Evolutionary conservation across 1,140 invertebrate genomes (phyloP).

Genomic region (Solenopsis fugax): DNA sequence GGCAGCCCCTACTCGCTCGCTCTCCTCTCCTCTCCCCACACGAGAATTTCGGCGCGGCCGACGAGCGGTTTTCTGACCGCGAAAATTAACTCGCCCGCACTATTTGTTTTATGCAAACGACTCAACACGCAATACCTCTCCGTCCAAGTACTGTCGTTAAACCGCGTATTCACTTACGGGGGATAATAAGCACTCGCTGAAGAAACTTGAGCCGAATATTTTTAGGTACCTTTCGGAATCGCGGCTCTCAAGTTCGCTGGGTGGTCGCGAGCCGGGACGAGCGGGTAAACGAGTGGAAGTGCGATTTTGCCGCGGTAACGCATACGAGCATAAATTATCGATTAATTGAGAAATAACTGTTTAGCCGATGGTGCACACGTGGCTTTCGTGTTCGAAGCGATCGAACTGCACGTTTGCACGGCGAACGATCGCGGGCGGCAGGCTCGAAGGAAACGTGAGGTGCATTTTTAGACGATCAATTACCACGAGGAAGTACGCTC

Average conservation of each 20-base stretch:
- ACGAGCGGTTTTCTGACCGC: background rate
- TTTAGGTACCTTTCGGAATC: background rate
- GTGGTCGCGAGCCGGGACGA: constrained; percentile 28
- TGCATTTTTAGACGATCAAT: constrained; percentile 63
- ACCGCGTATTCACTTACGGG: constrained; percentile 38
- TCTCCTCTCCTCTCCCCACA: background rate
- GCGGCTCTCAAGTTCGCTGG: constrained; percentile 28
- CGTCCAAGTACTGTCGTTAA: constrained; percentile 28
- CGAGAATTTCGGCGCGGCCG: constrained; percentile 1
- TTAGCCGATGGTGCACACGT: background rate
- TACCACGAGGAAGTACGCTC: constrained; percentile 60
- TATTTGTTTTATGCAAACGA: constrained; percentile 65
- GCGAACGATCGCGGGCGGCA: constrained; percentile 35
- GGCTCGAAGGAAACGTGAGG: constrained; percentile 38
- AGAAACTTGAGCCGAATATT: constrained; percentile 28
- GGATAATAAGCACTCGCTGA: constrained; percentile 52
- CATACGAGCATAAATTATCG: constrained; percentile 32
- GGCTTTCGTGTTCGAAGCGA: constrained; percentile 5
- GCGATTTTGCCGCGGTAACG: constrained; percentile 18
- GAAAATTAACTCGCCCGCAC: constrained; percentile 34
- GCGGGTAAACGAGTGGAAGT: constrained; percentile 15
- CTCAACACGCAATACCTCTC: background rate
- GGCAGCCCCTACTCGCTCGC: background rate
- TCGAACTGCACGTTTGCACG: constrained; percentile 21
- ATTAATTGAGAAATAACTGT: constrained; percentile 53